These are phyloP conservation scores for Eudasyphora cyanicolor DNA, from an alignment of 2,888 invertebrate species.

Conservation along the genomic window DNA sequence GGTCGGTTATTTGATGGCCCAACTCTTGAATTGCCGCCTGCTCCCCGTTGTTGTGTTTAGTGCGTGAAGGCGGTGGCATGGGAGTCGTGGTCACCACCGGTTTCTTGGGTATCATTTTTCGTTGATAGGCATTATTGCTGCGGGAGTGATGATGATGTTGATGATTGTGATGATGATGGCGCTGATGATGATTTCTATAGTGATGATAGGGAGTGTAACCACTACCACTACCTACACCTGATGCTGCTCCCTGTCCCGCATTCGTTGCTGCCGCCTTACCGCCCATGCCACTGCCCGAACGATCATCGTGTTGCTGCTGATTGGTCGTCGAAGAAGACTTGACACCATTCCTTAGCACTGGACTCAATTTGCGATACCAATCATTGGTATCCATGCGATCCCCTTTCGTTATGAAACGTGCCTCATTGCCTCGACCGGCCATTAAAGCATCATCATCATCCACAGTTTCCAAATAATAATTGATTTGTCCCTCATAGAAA, in stretches of 20 bases:
- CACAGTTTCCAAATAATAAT: slow-evolving; percentile 74
- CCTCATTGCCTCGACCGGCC: slow-evolving; percentile 48
- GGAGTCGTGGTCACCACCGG: slow-evolving; percentile 44
- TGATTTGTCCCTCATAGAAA: slow-evolving; percentile 77
- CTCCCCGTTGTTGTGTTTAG: slow-evolving; percentile 41
- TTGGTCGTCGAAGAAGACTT: slow-evolving; percentile 56
- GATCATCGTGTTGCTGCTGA: slow-evolving; percentile 6
- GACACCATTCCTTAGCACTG: slow-evolving; percentile 72
- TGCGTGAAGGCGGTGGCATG: slow-evolving; percentile 56
- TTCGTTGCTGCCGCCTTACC: not conserved
- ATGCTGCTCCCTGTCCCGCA: no score
- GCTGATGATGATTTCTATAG: slow-evolving; percentile 48
- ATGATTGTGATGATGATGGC: slow-evolving; percentile 53
- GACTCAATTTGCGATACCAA: slow-evolving; percentile 74
- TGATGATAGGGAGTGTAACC: slow-evolving; percentile 50
- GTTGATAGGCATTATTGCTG: slow-evolving; percentile 67
- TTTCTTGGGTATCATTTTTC: slow-evolving; percentile 61
- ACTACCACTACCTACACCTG: slow-evolving; percentile 16
- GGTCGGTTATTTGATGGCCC: slow-evolving; percentile 75
- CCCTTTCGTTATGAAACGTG: slow-evolving; percentile 59
- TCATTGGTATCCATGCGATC: slow-evolving; percentile 69
- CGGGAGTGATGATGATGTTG: slow-evolving; percentile 56
- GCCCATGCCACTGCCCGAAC: not conserved
- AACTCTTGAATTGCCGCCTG: slow-evolving; percentile 66
- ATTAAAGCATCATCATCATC: slow-evolving; percentile 63